A percentile compares a stretch with the other conserved stretches of the same genome.
phyloP scores from a whole-genome alignment of 2,888 invertebrate genomes.

The Heliconius hortense region DNA sequence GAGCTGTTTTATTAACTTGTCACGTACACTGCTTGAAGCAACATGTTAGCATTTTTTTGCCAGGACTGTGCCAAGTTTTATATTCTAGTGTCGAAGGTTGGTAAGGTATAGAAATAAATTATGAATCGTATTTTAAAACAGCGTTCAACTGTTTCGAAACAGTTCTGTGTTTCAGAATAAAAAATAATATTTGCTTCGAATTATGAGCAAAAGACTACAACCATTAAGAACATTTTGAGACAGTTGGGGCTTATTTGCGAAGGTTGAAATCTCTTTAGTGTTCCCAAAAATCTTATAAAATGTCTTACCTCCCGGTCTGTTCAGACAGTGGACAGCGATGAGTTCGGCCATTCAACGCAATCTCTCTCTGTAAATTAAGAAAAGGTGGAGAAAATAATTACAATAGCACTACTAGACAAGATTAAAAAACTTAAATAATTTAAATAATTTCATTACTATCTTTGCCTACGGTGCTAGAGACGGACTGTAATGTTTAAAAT shows the following conservation, averaged over 20 bases:
- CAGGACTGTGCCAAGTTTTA: slow-evolving; percentile 3
- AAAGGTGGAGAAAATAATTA: background rate
- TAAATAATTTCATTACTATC: background rate
- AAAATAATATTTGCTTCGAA: background rate
- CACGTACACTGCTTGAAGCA: slow-evolving; percentile 19
- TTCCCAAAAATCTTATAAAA: background rate
- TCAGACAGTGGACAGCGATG: background rate
- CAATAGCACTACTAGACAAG: background rate
- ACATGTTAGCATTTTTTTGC: slow-evolving; percentile 17
- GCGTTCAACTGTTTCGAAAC: background rate
- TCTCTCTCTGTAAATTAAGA: no score
- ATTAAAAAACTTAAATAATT: background rate
- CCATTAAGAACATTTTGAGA: background rate
- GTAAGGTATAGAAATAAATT: background rate
- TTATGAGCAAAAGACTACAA: no score
- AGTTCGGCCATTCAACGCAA: background rate
- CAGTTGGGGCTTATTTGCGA: background rate
- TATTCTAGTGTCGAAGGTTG: slow-evolving; percentile 3
- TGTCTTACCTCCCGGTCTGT: background rate
- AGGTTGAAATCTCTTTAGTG: background rate
- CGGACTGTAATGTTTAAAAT: background rate
- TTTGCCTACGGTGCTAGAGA: background rate
- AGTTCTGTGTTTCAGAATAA: background rate
- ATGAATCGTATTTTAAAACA: background rate
- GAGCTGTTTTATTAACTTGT: slow-evolving; percentile 19